Evolutionary conservation across 2,113 vertebrate species (phyloP).

Genomic region (Oenanthe melanoleuca): DNA sequence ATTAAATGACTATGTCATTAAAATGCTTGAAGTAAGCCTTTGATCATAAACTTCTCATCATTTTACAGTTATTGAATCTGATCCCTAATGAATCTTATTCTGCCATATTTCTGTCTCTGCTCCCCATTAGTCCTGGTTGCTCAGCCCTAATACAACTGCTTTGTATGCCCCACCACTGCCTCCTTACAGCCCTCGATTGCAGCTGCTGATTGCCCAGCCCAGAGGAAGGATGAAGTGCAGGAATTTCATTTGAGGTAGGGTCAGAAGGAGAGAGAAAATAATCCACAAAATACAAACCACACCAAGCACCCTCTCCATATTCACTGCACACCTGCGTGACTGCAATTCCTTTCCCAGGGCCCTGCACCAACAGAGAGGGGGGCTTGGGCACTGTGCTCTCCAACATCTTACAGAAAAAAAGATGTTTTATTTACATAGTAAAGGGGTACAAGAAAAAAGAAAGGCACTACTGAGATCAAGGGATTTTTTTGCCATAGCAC

Average conservation of each 20-base stretch:
- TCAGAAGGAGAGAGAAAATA: slow-evolving; percentile 46
- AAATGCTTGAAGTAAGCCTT: slow-evolving; percentile 56
- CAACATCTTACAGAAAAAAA: not conserved
- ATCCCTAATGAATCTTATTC: slow-evolving; percentile 27
- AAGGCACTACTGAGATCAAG: not conserved
- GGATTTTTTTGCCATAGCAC: not conserved
- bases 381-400: not conserved
- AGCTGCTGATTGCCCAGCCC: slow-evolving; percentile 56
- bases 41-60: slow-evolving; percentile 59
- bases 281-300: slow-evolving; percentile 27
- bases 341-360: not conserved
- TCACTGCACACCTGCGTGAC: slow-evolving; percentile 1
- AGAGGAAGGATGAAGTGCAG: slow-evolving; percentile 30
- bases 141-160: not conserved
- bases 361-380: not conserved
- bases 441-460: not conserved
- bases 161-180: slow-evolving; percentile 21
- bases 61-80: slow-evolving; percentile 46
- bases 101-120: not conserved
- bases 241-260: slow-evolving; percentile 33
- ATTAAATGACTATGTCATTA: slow-evolving; percentile 44
- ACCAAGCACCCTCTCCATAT: not conserved
- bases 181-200: not conserved
- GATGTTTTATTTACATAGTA: not conserved
- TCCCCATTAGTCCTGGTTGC: slow-evolving; percentile 20